phyloP scores from a whole-genome alignment of 2,113 vertebrate species.

The Salvelinus alpinus region DNA sequence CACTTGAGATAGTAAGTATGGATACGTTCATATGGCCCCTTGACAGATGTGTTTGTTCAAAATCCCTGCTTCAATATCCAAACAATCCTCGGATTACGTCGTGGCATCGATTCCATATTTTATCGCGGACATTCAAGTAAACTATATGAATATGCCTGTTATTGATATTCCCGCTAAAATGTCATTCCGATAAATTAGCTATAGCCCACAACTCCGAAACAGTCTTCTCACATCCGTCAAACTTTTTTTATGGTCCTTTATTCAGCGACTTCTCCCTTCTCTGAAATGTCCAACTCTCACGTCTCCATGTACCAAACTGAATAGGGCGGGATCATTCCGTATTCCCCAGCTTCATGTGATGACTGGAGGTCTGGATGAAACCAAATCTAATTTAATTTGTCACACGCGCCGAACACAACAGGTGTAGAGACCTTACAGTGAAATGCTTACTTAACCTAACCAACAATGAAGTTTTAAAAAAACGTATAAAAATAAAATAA shows the following conservation, averaged over 20 bases:
- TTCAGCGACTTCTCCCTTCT: slow-evolving; percentile 1
- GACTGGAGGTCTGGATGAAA: too few species aligned
- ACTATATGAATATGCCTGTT: background rate
- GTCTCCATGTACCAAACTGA: background rate
- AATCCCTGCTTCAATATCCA: background rate
- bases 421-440: too few species aligned
- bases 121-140: background rate
- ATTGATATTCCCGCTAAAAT: background rate
- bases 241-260: background rate
- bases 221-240: too few species aligned
- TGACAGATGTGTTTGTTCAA: background rate
- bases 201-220: background rate
- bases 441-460: too few species aligned
- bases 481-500: too few species aligned
- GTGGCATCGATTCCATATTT: slow-evolving; percentile 6
- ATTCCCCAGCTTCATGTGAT: background rate
- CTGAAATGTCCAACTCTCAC: background rate
- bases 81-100: background rate
- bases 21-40: background rate
- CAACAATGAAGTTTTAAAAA: too few species aligned
- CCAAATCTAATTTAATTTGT: too few species aligned
- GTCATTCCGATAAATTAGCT: background rate
- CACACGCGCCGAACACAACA: too few species aligned
- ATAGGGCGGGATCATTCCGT: slow-evolving; percentile 44
- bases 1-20: too few species aligned